Percentiles rank a stretch among this genome's conserved stretches.
Evolutionary conservation across 1,140 invertebrate genomes (phyloP).

Genomic region (Drosophila malerkotliana): DNA sequence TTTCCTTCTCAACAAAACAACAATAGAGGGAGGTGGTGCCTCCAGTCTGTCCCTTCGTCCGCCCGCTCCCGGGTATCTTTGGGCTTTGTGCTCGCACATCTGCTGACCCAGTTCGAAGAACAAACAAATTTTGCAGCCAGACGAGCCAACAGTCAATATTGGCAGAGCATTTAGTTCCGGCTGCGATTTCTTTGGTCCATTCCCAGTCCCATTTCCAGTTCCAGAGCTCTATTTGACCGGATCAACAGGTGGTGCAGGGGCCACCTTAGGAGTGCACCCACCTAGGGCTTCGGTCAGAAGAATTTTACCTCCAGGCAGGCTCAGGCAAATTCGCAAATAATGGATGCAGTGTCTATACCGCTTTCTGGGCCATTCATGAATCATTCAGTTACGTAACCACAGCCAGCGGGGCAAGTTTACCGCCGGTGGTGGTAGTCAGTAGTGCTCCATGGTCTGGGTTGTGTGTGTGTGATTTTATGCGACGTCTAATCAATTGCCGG

Average conservation of each 20-base stretch:
- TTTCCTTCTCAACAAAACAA: slow-evolving; percentile 4
- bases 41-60: slow-evolving; percentile 10
- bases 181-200: slow-evolving; percentile 57
- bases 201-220: background rate
- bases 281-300: background rate
- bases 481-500: slow-evolving; percentile 73
- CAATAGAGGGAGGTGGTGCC: slow-evolving; percentile 10
- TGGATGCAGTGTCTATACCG: slow-evolving; percentile 16
- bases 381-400: slow-evolving; percentile 60
- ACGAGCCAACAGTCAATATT: slow-evolving; percentile 74
- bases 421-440: background rate
- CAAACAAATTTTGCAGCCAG: slow-evolving; percentile 76
- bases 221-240: slow-evolving; percentile 30
- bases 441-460: slow-evolving; percentile 7
- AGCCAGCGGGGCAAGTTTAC: slow-evolving; percentile 56
- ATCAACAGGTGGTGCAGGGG: slow-evolving; percentile 31
- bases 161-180: slow-evolving; percentile 70
- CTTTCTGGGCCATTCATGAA: slow-evolving; percentile 39
- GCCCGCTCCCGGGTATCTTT: background rate
- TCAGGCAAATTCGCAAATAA: background rate
- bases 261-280: background rate
- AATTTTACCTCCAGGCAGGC: background rate
- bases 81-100: slow-evolving; percentile 38
- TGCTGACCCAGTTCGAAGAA: slow-evolving; percentile 69
- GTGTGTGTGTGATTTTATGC: slow-evolving; percentile 28